These are phyloP conservation scores for Synaphobranchus kaupii DNA, from an alignment of 2,797 vertebrate species.

Conservation along the genomic window DNA sequence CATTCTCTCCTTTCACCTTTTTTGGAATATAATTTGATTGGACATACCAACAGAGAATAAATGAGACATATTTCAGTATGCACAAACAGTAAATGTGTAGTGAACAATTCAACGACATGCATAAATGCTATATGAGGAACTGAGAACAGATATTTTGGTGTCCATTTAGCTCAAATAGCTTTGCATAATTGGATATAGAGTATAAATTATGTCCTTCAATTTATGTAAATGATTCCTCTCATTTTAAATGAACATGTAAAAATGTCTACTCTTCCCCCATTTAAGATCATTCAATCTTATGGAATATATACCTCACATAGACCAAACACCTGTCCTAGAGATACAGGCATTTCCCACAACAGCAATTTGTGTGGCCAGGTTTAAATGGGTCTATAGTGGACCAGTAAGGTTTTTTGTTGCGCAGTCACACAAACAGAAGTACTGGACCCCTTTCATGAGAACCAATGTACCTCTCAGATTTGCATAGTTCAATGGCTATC, in stretches of 20 bases:
- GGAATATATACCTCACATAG: not conserved
- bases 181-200: constrained; percentile 25
- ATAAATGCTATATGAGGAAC: constrained; percentile 23
- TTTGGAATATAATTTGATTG: constrained; percentile 17
- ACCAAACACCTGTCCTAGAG: not conserved
- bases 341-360: not conserved
- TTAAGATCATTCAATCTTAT: not conserved
- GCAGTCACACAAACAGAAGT: constrained; percentile 8
- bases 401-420: not conserved
- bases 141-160: constrained; percentile 7
- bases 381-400: not conserved
- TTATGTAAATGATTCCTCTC: constrained; percentile 13
- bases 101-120: constrained; percentile 11
- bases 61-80: not conserved
- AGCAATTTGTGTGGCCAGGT: not conserved
- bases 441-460: constrained; percentile 19
- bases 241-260: not conserved
- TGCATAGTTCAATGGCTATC: not conserved
- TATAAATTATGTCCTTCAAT: constrained; percentile 5
- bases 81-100: not conserved
- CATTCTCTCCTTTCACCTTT: not conserved
- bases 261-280: not conserved
- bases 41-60: constrained; percentile 8
- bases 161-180: constrained; percentile 11
- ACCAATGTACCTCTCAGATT: not conserved